Evolutionary conservation across 2,888 invertebrate species (phyloP).

Genomic region (Phaedon cochleariae): DNA sequence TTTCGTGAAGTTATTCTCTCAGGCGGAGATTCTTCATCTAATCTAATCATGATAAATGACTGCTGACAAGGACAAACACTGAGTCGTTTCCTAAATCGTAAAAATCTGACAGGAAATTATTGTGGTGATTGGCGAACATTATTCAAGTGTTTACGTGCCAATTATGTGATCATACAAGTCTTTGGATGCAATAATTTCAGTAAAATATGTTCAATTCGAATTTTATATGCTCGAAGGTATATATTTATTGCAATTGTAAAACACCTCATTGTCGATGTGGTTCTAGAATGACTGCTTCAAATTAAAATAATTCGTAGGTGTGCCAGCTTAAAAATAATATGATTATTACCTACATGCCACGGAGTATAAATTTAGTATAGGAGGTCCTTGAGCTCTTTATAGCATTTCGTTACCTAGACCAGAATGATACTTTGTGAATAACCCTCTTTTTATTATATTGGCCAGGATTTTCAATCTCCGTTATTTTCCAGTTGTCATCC

Average conservation of each 20-base stretch:
- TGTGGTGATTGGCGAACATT: slow-evolving; percentile 11
- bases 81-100: slow-evolving; percentile 3
- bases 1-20: slow-evolving; percentile 1
- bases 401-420: too few species aligned
- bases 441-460: too few species aligned
- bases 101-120: slow-evolving; percentile 7
- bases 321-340: not conserved
- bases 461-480: too few species aligned
- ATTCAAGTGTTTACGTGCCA: slow-evolving; percentile 24
- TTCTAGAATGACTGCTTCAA: slow-evolving; percentile 4
- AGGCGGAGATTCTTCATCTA: not conserved
- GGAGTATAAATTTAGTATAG: not conserved
- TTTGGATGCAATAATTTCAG: slow-evolving; percentile 25
- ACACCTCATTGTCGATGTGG: slow-evolving; percentile 10
- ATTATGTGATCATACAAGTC: slow-evolving; percentile 25
- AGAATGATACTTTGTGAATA: too few species aligned
- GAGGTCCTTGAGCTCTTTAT: too few species aligned
- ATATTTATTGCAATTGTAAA: slow-evolving; percentile 18
- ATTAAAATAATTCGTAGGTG: slow-evolving; percentile 12
- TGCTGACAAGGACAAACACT: slow-evolving; percentile 7
- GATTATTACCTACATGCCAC: not conserved
- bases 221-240: slow-evolving; percentile 22
- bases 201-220: slow-evolving; percentile 25
- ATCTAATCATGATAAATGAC: not conserved
- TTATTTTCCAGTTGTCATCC: too few species aligned